Conservation (phyloP, 2,888 invertebrate genomes). For the Campoletis raptor region DNA sequence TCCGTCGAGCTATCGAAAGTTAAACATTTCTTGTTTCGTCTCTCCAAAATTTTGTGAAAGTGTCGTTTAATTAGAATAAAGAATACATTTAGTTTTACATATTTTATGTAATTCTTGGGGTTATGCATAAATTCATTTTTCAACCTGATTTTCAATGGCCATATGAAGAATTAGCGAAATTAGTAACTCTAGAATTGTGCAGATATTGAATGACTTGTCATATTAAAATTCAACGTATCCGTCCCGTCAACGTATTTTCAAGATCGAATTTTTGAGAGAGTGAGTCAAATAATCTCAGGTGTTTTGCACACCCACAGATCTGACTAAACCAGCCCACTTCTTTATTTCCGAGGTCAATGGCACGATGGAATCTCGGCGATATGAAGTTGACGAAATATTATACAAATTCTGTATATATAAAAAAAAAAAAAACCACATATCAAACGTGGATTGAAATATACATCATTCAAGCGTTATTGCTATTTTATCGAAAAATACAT, state of each 20-base stretch:
- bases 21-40: not conserved
- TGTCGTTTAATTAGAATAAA: not conserved
- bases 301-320: conserved; percentile 1
- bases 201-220: not conserved
- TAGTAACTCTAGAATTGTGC: not conserved
- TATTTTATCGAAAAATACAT: not conserved
- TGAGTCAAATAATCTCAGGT: not conserved
- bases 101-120: not conserved
- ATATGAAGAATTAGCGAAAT: not conserved
- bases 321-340: conserved; percentile 8
- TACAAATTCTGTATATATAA: not conserved
- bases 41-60: not conserved
- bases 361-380: not conserved
- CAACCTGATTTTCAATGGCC: not conserved
- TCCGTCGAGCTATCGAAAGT: not conserved
- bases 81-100: not conserved
- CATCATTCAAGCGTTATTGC: not conserved
- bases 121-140: not conserved
- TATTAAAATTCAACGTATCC: not conserved
- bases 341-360: conserved; percentile 4
- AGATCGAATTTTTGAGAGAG: not conserved
- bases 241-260: not conserved
- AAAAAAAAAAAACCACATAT: not conserved
- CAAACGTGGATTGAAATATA: not conserved
- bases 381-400: not conserved